Conservation (phyloP, 1,140 invertebrate genomes). For the silkworm (Bombyx mori) region DNA sequence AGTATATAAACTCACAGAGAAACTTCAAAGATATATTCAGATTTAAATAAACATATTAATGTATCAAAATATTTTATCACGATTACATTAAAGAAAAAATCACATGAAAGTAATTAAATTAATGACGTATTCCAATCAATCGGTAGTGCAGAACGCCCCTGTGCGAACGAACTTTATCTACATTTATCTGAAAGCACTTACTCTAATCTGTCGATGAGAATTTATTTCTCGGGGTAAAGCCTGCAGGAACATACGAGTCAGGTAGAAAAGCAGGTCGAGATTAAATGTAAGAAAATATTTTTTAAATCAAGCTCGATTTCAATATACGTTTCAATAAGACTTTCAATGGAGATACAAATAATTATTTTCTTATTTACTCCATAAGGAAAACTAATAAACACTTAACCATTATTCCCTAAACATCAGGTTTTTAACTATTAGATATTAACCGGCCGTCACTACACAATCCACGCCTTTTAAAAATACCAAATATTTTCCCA, state of each 20-base stretch:
- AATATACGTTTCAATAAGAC: background rate
- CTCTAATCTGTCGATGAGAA: slow-evolving; percentile 29
- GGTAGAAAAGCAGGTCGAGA: too few species aligned
- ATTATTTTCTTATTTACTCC: too few species aligned
- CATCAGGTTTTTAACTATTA: background rate
- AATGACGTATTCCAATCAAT: slow-evolving; percentile 1
- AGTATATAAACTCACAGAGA: too few species aligned
- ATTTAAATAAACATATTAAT: too few species aligned
- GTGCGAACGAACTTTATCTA: slow-evolving; percentile 33
- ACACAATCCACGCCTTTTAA: background rate
- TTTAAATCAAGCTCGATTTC: too few species aligned
- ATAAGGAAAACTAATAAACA: too few species aligned
- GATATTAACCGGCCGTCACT: background rate
- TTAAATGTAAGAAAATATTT: slow-evolving; percentile 1
- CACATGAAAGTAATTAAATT: too few species aligned
- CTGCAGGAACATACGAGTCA: background rate
- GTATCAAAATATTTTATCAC: too few species aligned
- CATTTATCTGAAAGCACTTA: slow-evolving; percentile 29
- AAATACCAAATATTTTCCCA: slow-evolving; percentile 1
- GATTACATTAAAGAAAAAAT: too few species aligned
- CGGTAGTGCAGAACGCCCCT: slow-evolving; percentile 18
- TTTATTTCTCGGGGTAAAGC: slow-evolving; percentile 17
- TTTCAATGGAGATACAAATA: too few species aligned
- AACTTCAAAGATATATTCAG: too few species aligned
- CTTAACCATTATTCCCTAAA: too few species aligned